Evolutionary conservation across 2,797 vertebrate species (phyloP), one percentile per base, ranked within the genome.

Genomic region (Pipistrellus pipistrellus): DNA sequence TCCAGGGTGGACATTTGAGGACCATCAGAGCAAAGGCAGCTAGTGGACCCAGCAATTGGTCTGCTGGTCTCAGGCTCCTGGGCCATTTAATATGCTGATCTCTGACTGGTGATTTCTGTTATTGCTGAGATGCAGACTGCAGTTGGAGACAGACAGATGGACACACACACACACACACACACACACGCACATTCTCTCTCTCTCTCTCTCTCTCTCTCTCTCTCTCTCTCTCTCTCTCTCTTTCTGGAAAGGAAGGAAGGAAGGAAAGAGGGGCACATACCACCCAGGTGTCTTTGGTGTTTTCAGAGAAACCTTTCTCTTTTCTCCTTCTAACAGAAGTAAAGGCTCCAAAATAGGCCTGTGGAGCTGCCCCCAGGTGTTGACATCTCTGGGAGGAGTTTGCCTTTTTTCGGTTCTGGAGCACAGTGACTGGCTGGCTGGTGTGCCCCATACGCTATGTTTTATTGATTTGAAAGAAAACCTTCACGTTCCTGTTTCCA

Each of bases 381-480:
- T 64, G 75, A 81, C 10, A 48, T 51, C 38, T 81, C 12, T 53
- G 73, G 62, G 71, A 71, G 80, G 41, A 15, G 15, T 76, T 78
- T 91, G 62, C 66, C 78, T 3, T 69, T 17, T 69, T 78, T 62
- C 53, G 10, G 82, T 90, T 94, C 41, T 20, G 78, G 69, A 88
- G 73, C n/a, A 35, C 21, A 77, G 6, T 81, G 57, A 66, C 92
- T 71, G 73, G 44, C 75, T 78, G 82, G 23, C 73, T 90, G 72
- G 18, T 88, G 92, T 75, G 41, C 93, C 21, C 91, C 85, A 55
- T 13, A 57, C 66, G 71, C 59, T 51, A 0, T 44, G 17, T 46
- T 91, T 73, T 92, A 38, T 69, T 93, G 77, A 80, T 88, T 81
- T 59, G 68, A 62, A 81, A 89, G 69, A 68, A 59, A 69, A 78